A percentile compares a stretch with the other conserved stretches of the same genome.
Evolutionary conservation across 2,888 invertebrate species (phyloP).

Genomic region (Ochropleura plecta): DNA sequence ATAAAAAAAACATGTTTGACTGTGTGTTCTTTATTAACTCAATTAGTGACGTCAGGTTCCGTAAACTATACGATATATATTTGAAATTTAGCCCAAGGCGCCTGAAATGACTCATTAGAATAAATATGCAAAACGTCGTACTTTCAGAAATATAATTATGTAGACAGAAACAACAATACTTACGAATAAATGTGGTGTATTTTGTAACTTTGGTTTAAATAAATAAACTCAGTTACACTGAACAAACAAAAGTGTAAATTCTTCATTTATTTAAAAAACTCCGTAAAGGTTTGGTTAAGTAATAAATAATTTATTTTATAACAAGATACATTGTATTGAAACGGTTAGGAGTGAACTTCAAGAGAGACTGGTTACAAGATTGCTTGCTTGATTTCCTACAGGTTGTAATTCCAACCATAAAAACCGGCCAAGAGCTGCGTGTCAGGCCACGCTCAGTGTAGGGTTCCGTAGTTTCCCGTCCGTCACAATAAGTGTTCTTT

Average conservation of each 20-base stretch:
- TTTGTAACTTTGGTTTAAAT: conserved; percentile 2
- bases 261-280: not conserved
- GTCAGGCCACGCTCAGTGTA: no score
- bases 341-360: no score
- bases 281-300: not conserved
- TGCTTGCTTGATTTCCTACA: not conserved
- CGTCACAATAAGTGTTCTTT: no score
- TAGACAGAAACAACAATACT: conserved; percentile 11
- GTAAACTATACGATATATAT: not conserved
- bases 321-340: no score
- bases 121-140: conserved; percentile 9
- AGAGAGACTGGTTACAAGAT: no score
- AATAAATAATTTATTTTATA: no score
- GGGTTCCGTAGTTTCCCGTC: no score
- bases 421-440: no score
- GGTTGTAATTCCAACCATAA: not conserved
- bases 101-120: conserved; percentile 16
- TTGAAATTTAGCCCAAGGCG: not conserved
- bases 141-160: conserved; percentile 14
- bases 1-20: conserved; percentile 2
- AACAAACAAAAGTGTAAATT: not conserved
- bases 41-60: not conserved
- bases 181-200: not conserved
- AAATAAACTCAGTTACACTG: not conserved
- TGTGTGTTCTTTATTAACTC: not conserved